These are phyloP conservation scores for Onthophagus taurus DNA, from an alignment of 1,140 invertebrate genomes.

Conservation along the genomic window DNA sequence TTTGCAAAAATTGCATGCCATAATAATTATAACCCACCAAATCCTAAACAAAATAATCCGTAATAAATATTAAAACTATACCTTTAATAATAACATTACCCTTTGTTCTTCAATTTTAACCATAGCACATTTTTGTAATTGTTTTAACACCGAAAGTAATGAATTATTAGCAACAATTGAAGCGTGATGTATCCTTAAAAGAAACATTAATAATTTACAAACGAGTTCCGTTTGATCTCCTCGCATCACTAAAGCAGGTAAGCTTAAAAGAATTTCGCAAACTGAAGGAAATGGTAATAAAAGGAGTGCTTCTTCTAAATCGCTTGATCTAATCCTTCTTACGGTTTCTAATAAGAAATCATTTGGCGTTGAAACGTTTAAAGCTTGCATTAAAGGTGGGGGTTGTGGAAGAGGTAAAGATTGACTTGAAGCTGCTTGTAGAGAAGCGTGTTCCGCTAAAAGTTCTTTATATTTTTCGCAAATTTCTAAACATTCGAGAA, in stretches of 20 bases:
- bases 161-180: conserved; percentile 63
- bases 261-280: conserved; percentile 62
- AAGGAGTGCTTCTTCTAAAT: conserved; percentile 82
- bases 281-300: conserved; percentile 76
- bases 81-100: conserved; percentile 41
- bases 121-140: conserved; percentile 50
- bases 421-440: conserved; percentile 31
- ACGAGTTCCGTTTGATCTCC: conserved; percentile 66
- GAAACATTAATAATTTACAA: conserved; percentile 64
- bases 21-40: conserved; percentile 80
- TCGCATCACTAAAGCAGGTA: conserved; percentile 57
- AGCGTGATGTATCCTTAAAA: conserved; percentile 77
- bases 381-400: conserved; percentile 70
- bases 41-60: conserved; percentile 51
- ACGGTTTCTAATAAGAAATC: conserved; percentile 78
- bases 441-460: conserved; percentile 37
- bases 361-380: conserved; percentile 57
- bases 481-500: conserved; percentile 80
- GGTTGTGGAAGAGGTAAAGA: conserved; percentile 37
- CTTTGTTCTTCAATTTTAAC: conserved; percentile 50
- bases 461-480: conserved; percentile 57
- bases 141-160: conserved; percentile 59
- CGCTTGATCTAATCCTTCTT: conserved; percentile 67
- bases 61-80: neutral
- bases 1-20: conserved; percentile 67